Conservation (phyloP, 35 echinoderm and acorn worm genomes). For the Heliocidaris tuberculata region DNA sequence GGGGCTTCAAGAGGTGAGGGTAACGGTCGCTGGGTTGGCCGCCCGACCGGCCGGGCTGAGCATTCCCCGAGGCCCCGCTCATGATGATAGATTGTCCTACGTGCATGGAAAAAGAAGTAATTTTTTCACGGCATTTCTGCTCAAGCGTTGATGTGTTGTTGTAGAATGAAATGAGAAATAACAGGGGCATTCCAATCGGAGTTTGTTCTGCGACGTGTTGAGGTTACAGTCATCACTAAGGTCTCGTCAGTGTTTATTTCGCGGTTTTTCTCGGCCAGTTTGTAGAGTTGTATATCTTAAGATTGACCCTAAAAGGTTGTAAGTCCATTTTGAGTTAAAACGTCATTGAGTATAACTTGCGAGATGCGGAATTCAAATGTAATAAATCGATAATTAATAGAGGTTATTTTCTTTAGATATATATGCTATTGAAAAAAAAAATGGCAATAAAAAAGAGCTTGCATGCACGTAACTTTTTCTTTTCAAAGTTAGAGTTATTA, state of each 20-base stretch:
- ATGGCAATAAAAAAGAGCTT: no score
- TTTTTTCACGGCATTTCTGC: constrained; percentile 51
- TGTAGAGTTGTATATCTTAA: neutral
- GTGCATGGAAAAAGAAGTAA: constrained; percentile 49
- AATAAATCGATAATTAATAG: no score
- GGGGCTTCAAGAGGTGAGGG: neutral
- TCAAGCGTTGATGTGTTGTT: constrained; percentile 53
- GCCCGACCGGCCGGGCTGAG: constrained; percentile 34
- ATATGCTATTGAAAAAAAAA: no score
- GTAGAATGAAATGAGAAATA: constrained; percentile 42
- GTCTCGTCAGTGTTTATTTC: constrained; percentile 20
- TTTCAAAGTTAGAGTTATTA: no score
- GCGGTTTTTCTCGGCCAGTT: constrained; percentile 13
- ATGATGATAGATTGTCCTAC: constrained; percentile 36
- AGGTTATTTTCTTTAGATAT: no score
- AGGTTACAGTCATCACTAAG: constrained; percentile 27
- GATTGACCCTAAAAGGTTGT: neutral
- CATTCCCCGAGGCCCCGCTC: constrained; percentile 24
- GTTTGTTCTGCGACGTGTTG: constrained; percentile 24
- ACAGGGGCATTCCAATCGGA: constrained; percentile 27
- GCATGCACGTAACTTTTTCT: no score
- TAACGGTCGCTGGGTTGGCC: constrained; percentile 38
- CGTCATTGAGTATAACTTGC: neutral
- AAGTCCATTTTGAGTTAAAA: neutral
- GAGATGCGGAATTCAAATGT: no score